Evolutionary conservation across 2,888 invertebrate genomes (phyloP).

Genomic region (Ecliptopera silaceata): DNA sequence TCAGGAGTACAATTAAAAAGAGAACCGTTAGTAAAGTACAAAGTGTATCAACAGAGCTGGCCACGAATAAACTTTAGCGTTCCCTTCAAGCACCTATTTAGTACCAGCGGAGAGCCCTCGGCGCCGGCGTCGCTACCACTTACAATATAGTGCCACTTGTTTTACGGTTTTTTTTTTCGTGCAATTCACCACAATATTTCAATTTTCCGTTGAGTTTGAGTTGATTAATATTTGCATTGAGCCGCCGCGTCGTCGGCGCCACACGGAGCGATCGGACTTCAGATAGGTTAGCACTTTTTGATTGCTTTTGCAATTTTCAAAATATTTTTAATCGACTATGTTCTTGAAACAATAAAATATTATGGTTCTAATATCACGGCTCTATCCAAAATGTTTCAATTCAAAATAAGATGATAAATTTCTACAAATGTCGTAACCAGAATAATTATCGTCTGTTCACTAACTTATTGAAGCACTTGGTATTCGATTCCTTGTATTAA

Average conservation of each 20-base stretch:
- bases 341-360: too few species aligned
- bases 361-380: too few species aligned
- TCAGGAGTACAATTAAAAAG: too few species aligned
- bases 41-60: background rate
- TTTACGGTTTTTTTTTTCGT: background rate
- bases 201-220: background rate
- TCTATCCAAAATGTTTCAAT: too few species aligned
- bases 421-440: background rate
- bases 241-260: background rate
- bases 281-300: background rate
- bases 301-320: background rate
- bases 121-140: background rate
- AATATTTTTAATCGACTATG: too few species aligned
- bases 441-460: background rate
- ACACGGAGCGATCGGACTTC: background rate
- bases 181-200: slow-evolving; percentile 1
- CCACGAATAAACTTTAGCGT: background rate
- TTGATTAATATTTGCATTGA: slow-evolving; percentile 10
- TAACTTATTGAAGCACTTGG: background rate
- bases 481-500: background rate
- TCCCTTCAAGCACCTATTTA: background rate
- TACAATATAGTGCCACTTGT: slow-evolving; percentile 3
- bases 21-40: background rate
- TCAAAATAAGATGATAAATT: too few species aligned
- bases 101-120: background rate